Percentiles rank a stretch among this genome's conserved stretches.
Evolutionary conservation across 2,888 invertebrate species (phyloP).

Genomic region (Macrophya alboannulata): DNA sequence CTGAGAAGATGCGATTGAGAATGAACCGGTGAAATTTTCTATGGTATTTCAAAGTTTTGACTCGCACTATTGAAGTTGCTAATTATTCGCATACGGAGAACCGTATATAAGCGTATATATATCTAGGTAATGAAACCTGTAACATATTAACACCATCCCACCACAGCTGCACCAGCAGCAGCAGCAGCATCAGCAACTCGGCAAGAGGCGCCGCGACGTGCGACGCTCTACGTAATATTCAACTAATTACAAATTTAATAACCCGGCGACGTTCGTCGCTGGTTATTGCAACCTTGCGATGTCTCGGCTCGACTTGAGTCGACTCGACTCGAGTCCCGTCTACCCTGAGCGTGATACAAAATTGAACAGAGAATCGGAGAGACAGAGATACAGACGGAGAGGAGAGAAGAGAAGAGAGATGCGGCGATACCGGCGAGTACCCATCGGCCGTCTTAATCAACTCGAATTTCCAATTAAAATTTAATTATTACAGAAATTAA

Average conservation of each 20-base stretch:
- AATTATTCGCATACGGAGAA: constrained; percentile 30
- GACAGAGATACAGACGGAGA: neutral
- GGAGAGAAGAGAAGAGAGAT: constrained; percentile 60
- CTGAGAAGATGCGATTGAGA: too few relatives aligned
- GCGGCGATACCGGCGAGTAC: constrained; percentile 60
- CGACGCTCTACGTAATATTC: constrained; percentile 74
- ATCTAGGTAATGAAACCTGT: constrained; percentile 73
- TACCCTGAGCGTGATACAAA: constrained; percentile 26
- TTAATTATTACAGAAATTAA: constrained; percentile 75
- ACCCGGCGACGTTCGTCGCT: constrained; percentile 69
- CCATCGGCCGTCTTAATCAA: constrained; percentile 74
- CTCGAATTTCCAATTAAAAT: constrained; percentile 78
- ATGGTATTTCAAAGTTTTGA: neutral
- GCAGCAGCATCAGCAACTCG: constrained; percentile 3
- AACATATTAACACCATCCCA: constrained; percentile 70
- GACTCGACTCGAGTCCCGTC: constrained; percentile 15
- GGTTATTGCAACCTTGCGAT: constrained; percentile 71
- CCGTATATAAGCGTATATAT: neutral
- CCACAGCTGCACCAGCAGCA: neutral
- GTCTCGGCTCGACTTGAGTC: constrained; percentile 67
- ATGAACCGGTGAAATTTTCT: too few relatives aligned
- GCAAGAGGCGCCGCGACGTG: constrained; percentile 59
- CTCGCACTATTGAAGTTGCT: neutral
- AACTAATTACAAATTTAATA: constrained; percentile 78
- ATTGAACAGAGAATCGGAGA: constrained; percentile 47